A percentile compares a stretch with the other conserved stretches of the same genome.
Conservation (phyloP, 2,113 vertebrate species). For the Beaufortia kweichowensis region DNA sequence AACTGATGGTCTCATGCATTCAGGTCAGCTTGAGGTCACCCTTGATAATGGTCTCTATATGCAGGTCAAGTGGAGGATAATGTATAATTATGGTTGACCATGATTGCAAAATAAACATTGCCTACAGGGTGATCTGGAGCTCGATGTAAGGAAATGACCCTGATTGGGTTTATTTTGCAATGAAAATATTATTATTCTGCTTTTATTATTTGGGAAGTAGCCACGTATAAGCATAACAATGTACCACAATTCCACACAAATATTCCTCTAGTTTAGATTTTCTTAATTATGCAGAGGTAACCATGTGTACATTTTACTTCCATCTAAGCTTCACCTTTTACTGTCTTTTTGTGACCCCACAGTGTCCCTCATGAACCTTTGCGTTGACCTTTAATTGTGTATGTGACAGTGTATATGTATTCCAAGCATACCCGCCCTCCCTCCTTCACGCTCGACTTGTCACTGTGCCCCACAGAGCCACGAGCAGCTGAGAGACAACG, state of each 20-base stretch:
- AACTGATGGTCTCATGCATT: background rate
- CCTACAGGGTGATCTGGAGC: too few species aligned
- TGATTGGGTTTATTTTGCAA: too few species aligned
- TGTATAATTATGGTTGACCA: background rate
- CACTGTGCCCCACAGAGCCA: slow-evolving; percentile 79
- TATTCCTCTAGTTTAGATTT: background rate
- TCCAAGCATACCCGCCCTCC: slow-evolving; percentile 14
- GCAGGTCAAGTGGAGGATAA: background rate
- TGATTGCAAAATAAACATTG: background rate
- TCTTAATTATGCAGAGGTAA: background rate
- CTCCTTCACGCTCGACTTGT: slow-evolving; percentile 56
- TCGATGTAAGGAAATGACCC: too few species aligned
- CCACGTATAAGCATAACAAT: too few species aligned
- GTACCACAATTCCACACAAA: too few species aligned
- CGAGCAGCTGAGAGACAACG: slow-evolving; percentile 87
- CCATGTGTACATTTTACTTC: background rate
- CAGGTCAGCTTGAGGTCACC: too few species aligned
- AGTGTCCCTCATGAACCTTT: slow-evolving; percentile 57
- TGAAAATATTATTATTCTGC: too few species aligned
- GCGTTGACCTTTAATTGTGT: slow-evolving; percentile 40
- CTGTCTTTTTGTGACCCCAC: slow-evolving; percentile 50
- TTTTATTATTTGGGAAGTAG: too few species aligned
- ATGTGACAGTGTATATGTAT: slow-evolving; percentile 12
- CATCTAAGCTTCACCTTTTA: slow-evolving; percentile 41
- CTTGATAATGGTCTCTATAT: background rate